phyloP scores from a whole-genome alignment of 30 jellyfish, hydroid and myxozoan genomes.

The Pelagia noctiluca region DNA sequence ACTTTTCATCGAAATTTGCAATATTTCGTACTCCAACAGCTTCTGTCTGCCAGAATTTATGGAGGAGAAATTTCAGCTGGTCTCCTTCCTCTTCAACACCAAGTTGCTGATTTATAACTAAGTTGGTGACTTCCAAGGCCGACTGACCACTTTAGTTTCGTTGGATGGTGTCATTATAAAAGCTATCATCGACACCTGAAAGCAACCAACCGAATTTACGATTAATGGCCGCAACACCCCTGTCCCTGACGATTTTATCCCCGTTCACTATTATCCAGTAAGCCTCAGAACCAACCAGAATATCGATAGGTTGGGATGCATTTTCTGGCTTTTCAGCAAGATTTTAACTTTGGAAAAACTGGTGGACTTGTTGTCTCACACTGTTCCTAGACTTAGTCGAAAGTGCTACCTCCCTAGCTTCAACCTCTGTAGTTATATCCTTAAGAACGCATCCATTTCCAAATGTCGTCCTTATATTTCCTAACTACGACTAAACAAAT shows the following conservation, averaged over 20 bases:
- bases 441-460: too few species aligned
- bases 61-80: not conserved
- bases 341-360: too few species aligned
- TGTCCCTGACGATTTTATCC: not conserved
- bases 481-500: too few species aligned
- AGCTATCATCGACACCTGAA: not conserved
- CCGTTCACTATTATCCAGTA: not conserved
- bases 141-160: not conserved
- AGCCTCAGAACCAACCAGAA: not conserved
- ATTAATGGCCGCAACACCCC: not conserved
- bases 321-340: slow-evolving; percentile 1
- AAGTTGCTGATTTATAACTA: not conserved
- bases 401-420: too few species aligned
- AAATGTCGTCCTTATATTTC: too few species aligned
- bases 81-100: not conserved
- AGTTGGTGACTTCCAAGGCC: not conserved
- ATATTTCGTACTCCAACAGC: not conserved
- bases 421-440: too few species aligned
- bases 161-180: not conserved
- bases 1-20: not conserved
- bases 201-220: not conserved
- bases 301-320: not conserved
- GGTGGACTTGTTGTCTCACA: too few species aligned
- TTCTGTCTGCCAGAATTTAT: not conserved
- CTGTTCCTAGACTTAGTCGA: too few species aligned